Evolutionary conservation across 2,113 vertebrate species (phyloP), one percentile per base, ranked within the genome.

Genomic region (Burhinus oedicnemus): DNA sequence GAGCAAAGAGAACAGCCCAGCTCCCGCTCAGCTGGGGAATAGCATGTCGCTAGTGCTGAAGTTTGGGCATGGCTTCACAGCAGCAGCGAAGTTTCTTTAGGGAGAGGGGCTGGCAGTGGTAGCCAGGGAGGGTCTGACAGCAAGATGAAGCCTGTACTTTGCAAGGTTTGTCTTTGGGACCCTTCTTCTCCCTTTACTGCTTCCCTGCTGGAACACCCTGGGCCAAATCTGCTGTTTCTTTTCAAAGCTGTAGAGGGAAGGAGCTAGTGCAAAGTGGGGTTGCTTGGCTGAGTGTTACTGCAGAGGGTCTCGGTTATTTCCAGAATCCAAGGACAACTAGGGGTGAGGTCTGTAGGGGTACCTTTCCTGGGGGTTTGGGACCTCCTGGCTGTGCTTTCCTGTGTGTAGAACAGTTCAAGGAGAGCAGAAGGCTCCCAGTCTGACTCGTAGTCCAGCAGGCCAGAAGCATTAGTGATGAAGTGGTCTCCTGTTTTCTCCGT

Each of bases 1-100:
- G 92, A 79, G 65, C 54, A 29, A 26, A 36, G 85, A 81, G 76
- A 91, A 91, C 94, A 90, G 93, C 89, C 75, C 93, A 68, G 86
- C 36, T 15, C 45, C 42, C 6, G 49, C 68, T 45, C 87, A 66
- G 89, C 95, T 92, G 61, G 84, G 75, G 74, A 89, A 90, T 20
- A 89, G 88, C 47, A 44, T 36, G 47, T 83, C 7, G 9, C 38
- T 93, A n/a, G 84, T 17, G 32, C 97, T 84, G 60, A 83, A 85
- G 91, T 71, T 68, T 84, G 93, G 84, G 54, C 61, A 71, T 30
- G 22, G 68, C 83, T 96, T 75, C 65, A 84, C n/a, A 45, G 49
- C 27, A 78, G 34, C 38, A 95, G 84, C 34, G 84, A 64, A 70
- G 81, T 89, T 77, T 80, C 42, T 95, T 55, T 10, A 32, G 64